Evolutionary conservation across 2,888 invertebrate genomes (phyloP).

Genomic region (Leptinotarsa rubiginosa): DNA sequence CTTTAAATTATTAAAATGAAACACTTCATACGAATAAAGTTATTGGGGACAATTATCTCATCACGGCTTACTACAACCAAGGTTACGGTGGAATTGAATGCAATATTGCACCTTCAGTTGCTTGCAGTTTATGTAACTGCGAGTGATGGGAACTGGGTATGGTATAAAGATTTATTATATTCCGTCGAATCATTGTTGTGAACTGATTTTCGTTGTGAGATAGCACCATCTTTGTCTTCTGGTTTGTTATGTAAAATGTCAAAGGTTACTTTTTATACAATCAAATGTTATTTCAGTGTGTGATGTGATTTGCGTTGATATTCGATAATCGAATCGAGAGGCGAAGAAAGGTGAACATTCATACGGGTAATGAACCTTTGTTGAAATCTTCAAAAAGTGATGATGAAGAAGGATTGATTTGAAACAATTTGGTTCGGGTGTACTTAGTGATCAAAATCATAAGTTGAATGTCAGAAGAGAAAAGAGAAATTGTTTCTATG

Average conservation of each 20-base stretch:
- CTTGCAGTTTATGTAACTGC: slow-evolving; percentile 8
- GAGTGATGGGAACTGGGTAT: slow-evolving; percentile 10
- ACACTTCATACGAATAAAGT: no score
- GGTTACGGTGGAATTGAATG: background rate
- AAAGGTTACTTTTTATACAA: slow-evolving; percentile 9
- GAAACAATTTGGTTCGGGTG: no score
- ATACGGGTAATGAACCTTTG: background rate
- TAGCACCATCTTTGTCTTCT: background rate
- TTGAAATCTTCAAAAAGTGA: no score
- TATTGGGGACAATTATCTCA: background rate
- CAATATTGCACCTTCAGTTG: slow-evolving; percentile 7
- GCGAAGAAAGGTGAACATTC: background rate
- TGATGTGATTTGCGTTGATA: background rate
- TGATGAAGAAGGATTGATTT: no score
- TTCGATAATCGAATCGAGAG: background rate
- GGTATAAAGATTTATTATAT: background rate
- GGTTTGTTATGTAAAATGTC: slow-evolving; percentile 6
- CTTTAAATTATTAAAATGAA: no score
- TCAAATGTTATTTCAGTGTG: background rate
- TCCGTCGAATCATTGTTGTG: slow-evolving; percentile 6
- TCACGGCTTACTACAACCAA: background rate
- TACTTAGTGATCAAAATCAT: no score
- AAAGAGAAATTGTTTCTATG: no score
- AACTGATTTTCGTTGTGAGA: slow-evolving; percentile 6
- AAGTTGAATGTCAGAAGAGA: no score